A percentile compares a stretch with the other conserved stretches of the same genome.
phyloP scores from a whole-genome alignment of 2,888 invertebrate genomes.

The Cheilosia impressa region DNA sequence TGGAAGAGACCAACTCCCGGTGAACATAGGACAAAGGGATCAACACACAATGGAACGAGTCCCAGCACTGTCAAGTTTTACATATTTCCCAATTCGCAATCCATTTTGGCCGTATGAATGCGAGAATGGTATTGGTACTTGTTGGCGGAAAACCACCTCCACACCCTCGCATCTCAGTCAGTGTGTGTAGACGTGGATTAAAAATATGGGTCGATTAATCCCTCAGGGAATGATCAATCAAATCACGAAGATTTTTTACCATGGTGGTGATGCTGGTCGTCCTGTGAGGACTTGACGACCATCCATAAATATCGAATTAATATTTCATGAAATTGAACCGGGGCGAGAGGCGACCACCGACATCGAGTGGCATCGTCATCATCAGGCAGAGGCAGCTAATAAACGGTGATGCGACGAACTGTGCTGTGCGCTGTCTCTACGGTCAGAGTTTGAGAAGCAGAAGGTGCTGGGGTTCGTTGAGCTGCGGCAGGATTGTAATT shows the following conservation, averaged over 20 bases:
- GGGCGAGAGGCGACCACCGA: constrained; percentile 22
- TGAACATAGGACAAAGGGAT: constrained; percentile 72
- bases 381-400: constrained; percentile 51
- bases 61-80: constrained; percentile 71
- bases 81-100: constrained; percentile 73
- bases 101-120: constrained; percentile 60
- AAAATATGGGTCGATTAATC: constrained; percentile 77
- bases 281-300: constrained; percentile 66
- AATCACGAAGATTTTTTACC: constrained; percentile 77
- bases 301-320: constrained; percentile 76
- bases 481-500: constrained; percentile 45
- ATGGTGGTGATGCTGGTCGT: background rate
- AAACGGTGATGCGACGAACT: constrained; percentile 61
- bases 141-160: constrained; percentile 12
- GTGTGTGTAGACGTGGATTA: constrained; percentile 38
- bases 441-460: constrained; percentile 56
- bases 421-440: constrained; percentile 2
- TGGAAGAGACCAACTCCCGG: constrained; percentile 58
- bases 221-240: constrained; percentile 84
- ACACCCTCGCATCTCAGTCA: constrained; percentile 22
- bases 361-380: constrained; percentile 35
- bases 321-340: constrained; percentile 73
- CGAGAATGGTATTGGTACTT: constrained; percentile 30
- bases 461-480: constrained; percentile 42
- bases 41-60: constrained; percentile 70